Evolutionary conservation across 2,113 vertebrate genomes (phyloP).

Genomic region (Nothocercus julius): DNA sequence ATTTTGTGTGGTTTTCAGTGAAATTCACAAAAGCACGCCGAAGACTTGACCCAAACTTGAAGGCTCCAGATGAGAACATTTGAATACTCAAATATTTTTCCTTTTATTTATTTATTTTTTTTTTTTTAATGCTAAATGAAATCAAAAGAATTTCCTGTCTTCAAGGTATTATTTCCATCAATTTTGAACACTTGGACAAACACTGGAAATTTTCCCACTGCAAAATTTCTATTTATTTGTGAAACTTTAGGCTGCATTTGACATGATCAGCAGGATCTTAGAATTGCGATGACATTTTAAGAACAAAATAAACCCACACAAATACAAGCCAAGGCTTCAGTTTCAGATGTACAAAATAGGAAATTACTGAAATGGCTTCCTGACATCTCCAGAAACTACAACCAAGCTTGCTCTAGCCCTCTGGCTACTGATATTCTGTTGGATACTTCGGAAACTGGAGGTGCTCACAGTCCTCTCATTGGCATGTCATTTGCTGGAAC

Average conservation of each 20-base stretch:
- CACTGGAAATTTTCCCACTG: background rate
- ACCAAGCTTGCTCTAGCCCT: background rate
- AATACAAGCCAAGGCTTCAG: background rate
- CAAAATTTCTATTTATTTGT: background rate
- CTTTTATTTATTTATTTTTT: background rate
- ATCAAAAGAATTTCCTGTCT: background rate
- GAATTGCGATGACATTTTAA: background rate
- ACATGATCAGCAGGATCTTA: background rate
- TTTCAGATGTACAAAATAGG: background rate
- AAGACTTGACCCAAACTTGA: background rate
- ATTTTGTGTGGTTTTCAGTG: background rate
- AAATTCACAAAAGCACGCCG: background rate
- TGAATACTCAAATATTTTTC: background rate
- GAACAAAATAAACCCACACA: background rate
- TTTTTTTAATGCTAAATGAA: too few species aligned
- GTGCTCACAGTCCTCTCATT: background rate
- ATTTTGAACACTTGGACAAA: background rate
- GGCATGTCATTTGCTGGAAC: background rate
- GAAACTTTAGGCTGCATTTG: background rate
- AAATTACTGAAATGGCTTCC: background rate
- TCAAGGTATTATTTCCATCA: background rate
- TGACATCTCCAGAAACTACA: background rate
- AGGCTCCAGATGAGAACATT: background rate
- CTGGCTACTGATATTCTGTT: background rate
- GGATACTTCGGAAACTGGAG: background rate